These are phyloP conservation scores for Microcebus jonahi DNA, from an alignment of 2,113 vertebrate genomes.

Conservation along the genomic window DNA sequence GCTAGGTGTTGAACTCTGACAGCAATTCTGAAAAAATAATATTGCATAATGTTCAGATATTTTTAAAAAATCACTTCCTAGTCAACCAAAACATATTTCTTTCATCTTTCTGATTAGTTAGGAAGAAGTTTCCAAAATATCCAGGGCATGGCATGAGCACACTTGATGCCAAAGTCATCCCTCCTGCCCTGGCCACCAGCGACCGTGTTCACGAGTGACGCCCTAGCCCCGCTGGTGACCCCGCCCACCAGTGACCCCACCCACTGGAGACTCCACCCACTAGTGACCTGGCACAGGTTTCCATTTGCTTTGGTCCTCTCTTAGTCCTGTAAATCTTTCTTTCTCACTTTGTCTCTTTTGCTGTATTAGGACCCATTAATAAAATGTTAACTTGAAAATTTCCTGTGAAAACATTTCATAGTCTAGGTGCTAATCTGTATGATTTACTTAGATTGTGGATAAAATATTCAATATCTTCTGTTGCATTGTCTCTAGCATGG, in stretches of 20 bases:
- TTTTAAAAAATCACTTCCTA: neutral
- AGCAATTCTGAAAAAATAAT: neutral
- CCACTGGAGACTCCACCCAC: neutral
- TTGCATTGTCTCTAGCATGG: neutral
- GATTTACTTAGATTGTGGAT: neutral
- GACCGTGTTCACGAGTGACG: too few species aligned
- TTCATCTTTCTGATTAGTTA: neutral
- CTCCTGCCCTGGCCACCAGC: neutral
- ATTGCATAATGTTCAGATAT: neutral
- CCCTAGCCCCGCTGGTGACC: too few species aligned
- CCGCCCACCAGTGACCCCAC: neutral
- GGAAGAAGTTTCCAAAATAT: neutral
- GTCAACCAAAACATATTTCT: neutral
- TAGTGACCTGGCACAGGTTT: neutral
- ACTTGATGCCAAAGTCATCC: neutral
- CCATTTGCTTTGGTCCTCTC: neutral
- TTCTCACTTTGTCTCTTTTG: neutral
- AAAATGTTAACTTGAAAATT: conserved; percentile 41
- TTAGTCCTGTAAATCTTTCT: neutral
- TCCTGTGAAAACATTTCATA: neutral
- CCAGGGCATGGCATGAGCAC: neutral
- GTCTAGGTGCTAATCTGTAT: neutral
- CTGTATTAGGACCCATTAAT: neutral
- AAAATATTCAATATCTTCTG: neutral
- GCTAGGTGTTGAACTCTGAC: neutral